phyloP scores from a whole-genome alignment of 2,888 invertebrate species.

The Malacosoma neustria region DNA sequence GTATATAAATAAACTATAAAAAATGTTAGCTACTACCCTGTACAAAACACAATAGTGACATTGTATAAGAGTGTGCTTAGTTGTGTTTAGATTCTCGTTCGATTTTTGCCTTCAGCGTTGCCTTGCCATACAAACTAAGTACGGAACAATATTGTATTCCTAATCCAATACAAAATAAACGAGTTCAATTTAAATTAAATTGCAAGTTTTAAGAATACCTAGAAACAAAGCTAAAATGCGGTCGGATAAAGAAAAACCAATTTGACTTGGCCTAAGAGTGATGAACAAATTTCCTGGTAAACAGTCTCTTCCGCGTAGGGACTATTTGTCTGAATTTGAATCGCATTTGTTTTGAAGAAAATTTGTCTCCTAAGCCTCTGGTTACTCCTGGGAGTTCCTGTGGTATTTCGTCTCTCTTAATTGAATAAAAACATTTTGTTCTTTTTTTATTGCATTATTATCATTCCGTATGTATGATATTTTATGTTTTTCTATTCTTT shows the following conservation, averaged over 20 bases:
- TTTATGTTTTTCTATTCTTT: neutral
- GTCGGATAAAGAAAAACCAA: slow-evolving; percentile 50
- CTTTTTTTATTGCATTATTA: slow-evolving; percentile 34
- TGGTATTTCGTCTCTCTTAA: slow-evolving; percentile 55
- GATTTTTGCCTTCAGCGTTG: too few relatives aligned
- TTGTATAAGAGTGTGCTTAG: too few relatives aligned
- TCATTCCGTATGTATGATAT: slow-evolving; percentile 17
- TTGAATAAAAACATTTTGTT: slow-evolving; percentile 55
- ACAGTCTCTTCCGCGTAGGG: slow-evolving; percentile 64
- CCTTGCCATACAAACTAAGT: too few relatives aligned
- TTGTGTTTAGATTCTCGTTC: too few relatives aligned
- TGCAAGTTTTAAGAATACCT: neutral
- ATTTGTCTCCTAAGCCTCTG: slow-evolving; percentile 67
- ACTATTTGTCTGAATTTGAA: slow-evolving; percentile 74
- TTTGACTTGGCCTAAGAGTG: slow-evolving; percentile 60
- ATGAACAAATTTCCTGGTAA: slow-evolving; percentile 72
- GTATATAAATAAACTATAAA: too few relatives aligned
- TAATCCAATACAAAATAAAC: too few relatives aligned
- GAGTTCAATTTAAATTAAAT: too few relatives aligned
- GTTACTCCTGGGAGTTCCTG: slow-evolving; percentile 45
- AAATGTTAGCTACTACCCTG: too few relatives aligned
- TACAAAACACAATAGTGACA: too few relatives aligned
- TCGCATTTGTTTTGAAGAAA: slow-evolving; percentile 69
- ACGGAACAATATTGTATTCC: too few relatives aligned
- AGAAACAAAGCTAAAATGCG: neutral